Percentiles rank a stretch among this genome's conserved stretches.
Conservation (phyloP, 2,797 vertebrate genomes). For the Diglossa cyanea region DNA sequence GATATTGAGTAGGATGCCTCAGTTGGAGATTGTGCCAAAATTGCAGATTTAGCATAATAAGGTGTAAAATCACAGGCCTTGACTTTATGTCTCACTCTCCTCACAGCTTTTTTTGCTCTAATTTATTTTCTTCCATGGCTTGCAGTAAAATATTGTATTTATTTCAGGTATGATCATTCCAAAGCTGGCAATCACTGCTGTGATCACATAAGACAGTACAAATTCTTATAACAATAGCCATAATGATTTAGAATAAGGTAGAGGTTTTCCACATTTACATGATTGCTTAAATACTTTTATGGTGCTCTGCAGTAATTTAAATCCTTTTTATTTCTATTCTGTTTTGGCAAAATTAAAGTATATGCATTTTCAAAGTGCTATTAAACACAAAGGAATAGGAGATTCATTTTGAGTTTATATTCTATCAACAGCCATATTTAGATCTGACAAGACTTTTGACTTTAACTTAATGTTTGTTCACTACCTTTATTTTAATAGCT, state of each 20-base stretch:
- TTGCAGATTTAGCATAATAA: not conserved
- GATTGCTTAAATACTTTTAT: not conserved
- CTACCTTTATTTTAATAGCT: not conserved
- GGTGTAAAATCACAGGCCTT: not conserved
- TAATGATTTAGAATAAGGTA: not conserved
- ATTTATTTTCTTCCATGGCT: not conserved
- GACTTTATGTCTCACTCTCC: not conserved
- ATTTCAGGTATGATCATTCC: not conserved
- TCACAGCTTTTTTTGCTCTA: not conserved
- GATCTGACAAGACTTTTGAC: not conserved
- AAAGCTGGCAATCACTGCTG: not conserved
- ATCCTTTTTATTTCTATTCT: constrained; percentile 5
- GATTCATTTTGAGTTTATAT: not conserved
- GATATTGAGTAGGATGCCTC: not conserved
- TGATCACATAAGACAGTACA: not conserved
- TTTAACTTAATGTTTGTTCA: not conserved
- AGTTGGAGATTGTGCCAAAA: not conserved
- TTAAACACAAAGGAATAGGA: not conserved
- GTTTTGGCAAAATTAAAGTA: constrained; percentile 3
- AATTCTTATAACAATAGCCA: not conserved
- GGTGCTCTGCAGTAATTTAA: not conserved
- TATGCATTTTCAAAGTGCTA: not conserved
- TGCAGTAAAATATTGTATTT: not conserved
- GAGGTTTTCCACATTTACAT: not conserved
- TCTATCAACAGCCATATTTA: not conserved